Percentiles rank a stretch among this genome's conserved stretches.
phyloP scores from a whole-genome alignment of 2,113 vertebrate species.

The Stegastes partitus region DNA sequence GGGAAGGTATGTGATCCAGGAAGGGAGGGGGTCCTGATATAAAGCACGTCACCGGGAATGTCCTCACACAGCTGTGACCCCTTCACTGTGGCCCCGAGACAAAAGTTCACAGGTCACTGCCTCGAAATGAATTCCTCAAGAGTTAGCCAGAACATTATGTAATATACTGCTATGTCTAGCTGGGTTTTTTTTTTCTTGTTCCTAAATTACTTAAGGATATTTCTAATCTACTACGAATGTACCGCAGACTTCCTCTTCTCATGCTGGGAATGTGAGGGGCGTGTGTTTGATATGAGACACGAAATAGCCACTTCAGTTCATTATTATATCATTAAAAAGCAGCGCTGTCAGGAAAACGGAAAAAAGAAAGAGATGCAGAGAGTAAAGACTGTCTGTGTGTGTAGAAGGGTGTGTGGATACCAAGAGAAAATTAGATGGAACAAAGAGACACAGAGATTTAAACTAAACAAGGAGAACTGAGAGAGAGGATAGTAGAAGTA shows the following conservation, averaged over 20 bases:
- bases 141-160: conserved; percentile 57
- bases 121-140: conserved; percentile 41
- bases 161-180: conserved; percentile 26
- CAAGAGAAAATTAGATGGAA: conserved; percentile 6
- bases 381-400: conserved; percentile 20
- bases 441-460: not conserved
- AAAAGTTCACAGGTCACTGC: conserved; percentile 59
- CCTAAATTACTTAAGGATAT: conserved; percentile 50
- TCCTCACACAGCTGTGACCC: conserved; percentile 59
- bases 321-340: conserved; percentile 31
- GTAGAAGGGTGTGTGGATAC: not conserved
- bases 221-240: conserved; percentile 35
- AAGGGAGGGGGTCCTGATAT: conserved; percentile 50
- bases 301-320: conserved; percentile 37
- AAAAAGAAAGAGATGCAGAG: conserved; percentile 3
- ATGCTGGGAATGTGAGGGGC: conserved; percentile 15
- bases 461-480: conserved; percentile 5
- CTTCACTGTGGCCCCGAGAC: conserved; percentile 28
- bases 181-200: conserved; percentile 56
- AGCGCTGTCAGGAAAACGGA: conserved; percentile 21
- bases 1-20: conserved; percentile 35
- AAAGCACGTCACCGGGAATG: conserved; percentile 3
- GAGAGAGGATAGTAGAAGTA: conserved; percentile 1
- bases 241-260: conserved; percentile 42
- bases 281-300: not conserved